Evolutionary conservation across 2,113 vertebrate species (phyloP).

Genomic region (Kryptolebias marmoratus): DNA sequence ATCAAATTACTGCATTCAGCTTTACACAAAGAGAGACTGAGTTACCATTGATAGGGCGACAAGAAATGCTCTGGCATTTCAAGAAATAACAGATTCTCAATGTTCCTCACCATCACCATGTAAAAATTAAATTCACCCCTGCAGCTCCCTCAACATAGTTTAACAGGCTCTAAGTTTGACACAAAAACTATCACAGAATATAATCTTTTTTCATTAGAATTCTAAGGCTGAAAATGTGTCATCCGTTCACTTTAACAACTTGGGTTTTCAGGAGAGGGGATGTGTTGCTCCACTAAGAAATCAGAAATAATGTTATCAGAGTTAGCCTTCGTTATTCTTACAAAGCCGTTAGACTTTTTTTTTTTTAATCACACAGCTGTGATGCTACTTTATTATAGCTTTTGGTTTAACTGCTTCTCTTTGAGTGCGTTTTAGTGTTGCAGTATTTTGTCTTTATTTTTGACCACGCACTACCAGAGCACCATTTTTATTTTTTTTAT

Average conservation of each 20-base stretch:
- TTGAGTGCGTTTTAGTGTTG: neutral
- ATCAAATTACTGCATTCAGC: neutral
- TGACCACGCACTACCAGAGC: neutral
- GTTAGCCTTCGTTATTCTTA: slow-evolving; percentile 2
- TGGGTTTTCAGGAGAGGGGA: neutral
- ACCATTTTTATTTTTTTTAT: neutral
- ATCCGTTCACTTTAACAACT: neutral
- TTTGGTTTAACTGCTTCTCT: neutral
- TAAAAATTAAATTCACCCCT: neutral
- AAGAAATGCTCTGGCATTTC: neutral
- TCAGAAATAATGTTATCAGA: no score
- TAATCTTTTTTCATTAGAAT: neutral
- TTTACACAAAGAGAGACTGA: neutral
- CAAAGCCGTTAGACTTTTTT: neutral
- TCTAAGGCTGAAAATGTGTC: neutral
- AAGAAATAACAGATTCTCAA: neutral
- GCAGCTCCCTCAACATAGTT: neutral
- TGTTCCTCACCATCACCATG: neutral
- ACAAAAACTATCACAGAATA: neutral
- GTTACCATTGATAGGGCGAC: neutral
- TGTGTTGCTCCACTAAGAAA: neutral
- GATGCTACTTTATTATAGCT: neutral
- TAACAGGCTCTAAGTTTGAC: neutral
- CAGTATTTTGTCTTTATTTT: neutral
- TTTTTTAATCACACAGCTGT: neutral